Percentiles rank a stretch among this genome's conserved stretches.
Evolutionary conservation across 2,113 vertebrate genomes (phyloP).

Genomic region (Odocoileus virginianus): DNA sequence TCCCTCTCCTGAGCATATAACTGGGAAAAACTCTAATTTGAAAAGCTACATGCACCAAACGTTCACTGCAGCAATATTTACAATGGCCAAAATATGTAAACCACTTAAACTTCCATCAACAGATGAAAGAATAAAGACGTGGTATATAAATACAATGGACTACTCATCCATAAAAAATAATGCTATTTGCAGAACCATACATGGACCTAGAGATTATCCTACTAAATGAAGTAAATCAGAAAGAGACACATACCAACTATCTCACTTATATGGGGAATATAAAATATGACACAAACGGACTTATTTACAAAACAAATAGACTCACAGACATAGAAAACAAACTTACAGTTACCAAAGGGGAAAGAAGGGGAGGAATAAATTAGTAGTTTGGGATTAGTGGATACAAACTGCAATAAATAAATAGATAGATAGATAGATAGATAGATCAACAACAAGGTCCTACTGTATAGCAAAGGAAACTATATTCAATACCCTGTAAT

Average conservation of each 20-base stretch:
- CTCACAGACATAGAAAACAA: neutral
- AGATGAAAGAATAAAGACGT: neutral
- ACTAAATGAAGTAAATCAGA: neutral
- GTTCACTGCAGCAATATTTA: neutral
- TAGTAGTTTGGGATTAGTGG: neutral
- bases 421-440: too few relatives aligned
- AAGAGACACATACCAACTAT: neutral
- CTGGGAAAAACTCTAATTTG: neutral
- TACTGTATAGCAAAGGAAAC: neutral
- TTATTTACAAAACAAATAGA: neutral
- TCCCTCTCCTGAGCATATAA: neutral
- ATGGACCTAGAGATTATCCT: neutral
- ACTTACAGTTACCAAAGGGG: neutral
- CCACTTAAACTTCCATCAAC: neutral
- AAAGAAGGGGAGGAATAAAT: neutral
- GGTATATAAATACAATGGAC: neutral
- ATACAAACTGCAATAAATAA: neutral
- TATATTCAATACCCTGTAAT: neutral
- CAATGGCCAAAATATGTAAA: neutral
- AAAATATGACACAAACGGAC: neutral
- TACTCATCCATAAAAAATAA: neutral
- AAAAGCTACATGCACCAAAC: neutral
- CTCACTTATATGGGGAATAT: neutral
- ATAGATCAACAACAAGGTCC: neutral
- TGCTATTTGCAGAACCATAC: neutral